Percentiles rank a stretch among this genome's conserved stretches.
Evolutionary conservation across 2,797 vertebrate genomes (phyloP).

Genomic region (Pangasius djambal): DNA sequence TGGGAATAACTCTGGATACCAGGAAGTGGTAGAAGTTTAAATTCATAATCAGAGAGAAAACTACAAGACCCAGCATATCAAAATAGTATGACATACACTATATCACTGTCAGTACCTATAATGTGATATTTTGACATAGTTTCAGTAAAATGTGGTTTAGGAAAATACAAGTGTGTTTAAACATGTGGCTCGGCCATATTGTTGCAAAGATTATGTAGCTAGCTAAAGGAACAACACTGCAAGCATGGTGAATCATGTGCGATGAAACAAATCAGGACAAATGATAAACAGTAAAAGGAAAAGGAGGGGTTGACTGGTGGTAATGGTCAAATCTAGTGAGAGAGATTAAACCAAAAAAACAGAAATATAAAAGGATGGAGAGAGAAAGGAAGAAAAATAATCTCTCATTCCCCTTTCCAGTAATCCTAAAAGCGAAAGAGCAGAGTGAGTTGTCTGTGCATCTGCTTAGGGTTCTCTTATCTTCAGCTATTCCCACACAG

Average conservation of each 20-base stretch:
- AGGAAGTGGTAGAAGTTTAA: neutral
- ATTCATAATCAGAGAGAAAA: neutral
- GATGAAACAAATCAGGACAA: neutral
- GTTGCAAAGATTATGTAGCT: neutral
- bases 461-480: neutral
- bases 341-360: neutral
- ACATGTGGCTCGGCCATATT: neutral
- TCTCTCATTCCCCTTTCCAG: neutral
- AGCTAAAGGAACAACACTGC: neutral
- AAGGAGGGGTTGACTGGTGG: neutral
- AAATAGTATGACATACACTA: neutral
- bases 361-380: no score
- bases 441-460: neutral
- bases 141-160: neutral
- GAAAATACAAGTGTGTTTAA: neutral
- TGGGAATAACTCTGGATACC: neutral
- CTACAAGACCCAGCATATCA: no score
- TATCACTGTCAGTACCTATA: neutral
- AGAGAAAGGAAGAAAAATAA: neutral
- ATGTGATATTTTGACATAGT: neutral
- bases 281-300: neutral
- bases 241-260: neutral
- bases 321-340: neutral
- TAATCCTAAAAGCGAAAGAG: neutral
- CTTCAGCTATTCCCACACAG: slow-evolving; percentile 19